Base-by-base conservation (phyloP, 2,797 vertebrate genomes). In the Microhierax caerulescens region DNA sequence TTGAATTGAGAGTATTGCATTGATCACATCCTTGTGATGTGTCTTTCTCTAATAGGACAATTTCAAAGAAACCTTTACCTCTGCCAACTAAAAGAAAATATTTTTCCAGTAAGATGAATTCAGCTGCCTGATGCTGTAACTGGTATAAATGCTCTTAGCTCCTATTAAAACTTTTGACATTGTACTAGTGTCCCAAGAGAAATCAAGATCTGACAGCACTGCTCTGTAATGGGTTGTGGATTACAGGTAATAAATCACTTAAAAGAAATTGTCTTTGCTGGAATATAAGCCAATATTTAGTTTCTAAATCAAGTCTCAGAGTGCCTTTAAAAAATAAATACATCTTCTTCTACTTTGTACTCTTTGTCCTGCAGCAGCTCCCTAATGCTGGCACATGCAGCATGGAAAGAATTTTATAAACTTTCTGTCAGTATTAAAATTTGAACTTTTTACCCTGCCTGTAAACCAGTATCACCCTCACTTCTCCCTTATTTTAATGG, bases 171-270 rank as follows among this genome's bases (percentile, higher is more conserved):
- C 88, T 89, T 77, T 54, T 75, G 45, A 67, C 63, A 13, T 90
- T 57, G 45, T 63, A 32, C 59, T 57, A 53, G 8, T 48, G 34
- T 88, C 88, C 86, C 41, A 17, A 34, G 93, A 95, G 91, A 93
- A 90, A 95, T 90, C 75, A 90, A 56, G 10, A 51, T 93, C 65
- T 92, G 93, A 53, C 63, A 60, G 93, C 2, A 2, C 57, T 65
- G 10, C 9, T 90, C 48, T 82, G 2, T 75, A 94, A 90, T 86
- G 48, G 69, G 18, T 4, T 82, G 45, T 91, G 79, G 83, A 87
- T 95, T 92, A 77, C 63, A 85, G 78, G 48, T 85, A 92, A 86
- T 73, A 45, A 59, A 57, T 81, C 92, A 65, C 74, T 91, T 86
- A 69, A 8, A 69, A 54, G 54, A 75, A 68, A n/a, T 65, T 88